Base-by-base conservation (phyloP, 2,113 vertebrate species). In the Lepus americanus region DNA sequence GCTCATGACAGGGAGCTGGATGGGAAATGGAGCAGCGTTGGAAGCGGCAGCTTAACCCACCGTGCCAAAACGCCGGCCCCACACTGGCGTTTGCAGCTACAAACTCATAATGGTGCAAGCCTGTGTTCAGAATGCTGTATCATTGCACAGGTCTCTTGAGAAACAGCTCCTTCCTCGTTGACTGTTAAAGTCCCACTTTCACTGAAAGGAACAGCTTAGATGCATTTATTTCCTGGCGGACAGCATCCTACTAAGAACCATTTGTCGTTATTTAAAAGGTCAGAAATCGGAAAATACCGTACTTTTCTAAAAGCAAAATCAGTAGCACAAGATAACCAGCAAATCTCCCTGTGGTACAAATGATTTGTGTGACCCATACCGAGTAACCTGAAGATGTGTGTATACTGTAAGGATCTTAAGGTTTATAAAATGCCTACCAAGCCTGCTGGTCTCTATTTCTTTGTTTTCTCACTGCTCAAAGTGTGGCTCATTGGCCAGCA, bases 371-470 rank as follows among this genome's bases (percentile, higher is more conserved):
- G 9, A 66, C 59, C 69, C 39, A 76, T 16, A 53, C 16, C 33
- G 39, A 72, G 67, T 55, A 64, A 89, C n/a, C 27, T 67, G 79
- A 90, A 88, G 19, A 39, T 49, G 22, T 80, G 73, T 55, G 77
- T 78, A 25, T 31, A 20, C 39, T 77, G 55, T 12, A 66, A 77
- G 53, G 51, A 66, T 36, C 20, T 59, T 82, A 53, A 53, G 74
- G 89, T 89, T 70, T 76, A 67, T 27, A 88, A 89, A 94, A 51
- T 84, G 36, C 80, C 29, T 44, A 36, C 22, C 70, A 90, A 72
- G 16, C 9, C 53, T 86, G 72, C 70, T 27, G 39, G 31, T 77
- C 20, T 92, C 3, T 74, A 29, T 91, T 93, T 96, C 8, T 87
- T 78, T 72, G 67, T 25, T 67, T 7, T 78, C 19, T 87, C 17